Conservation (phyloP, 2,797 vertebrate species). For the Manis crassicaudata region DNA sequence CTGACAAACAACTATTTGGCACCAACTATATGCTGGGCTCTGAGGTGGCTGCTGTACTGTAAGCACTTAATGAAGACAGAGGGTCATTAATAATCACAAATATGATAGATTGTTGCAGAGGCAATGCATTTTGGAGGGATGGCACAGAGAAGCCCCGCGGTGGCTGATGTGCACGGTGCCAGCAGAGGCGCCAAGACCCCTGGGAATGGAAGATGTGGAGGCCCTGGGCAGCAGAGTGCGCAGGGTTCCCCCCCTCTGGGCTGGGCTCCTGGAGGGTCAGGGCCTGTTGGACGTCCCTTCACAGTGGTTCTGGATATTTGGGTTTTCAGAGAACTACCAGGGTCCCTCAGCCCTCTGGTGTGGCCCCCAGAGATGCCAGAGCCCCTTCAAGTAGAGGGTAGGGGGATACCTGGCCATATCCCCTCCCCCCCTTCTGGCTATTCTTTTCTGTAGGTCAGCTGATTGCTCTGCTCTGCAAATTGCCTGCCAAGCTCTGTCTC, state of each 20-base stretch:
- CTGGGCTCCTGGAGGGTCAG: neutral
- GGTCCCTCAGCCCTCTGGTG: neutral
- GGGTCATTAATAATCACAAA: neutral
- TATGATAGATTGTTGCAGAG: neutral
- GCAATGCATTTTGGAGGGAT: neutral
- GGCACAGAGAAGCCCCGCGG: neutral
- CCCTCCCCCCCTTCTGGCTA: neutral
- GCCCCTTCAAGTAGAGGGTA: slow-evolving; percentile 26
- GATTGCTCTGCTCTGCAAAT: slow-evolving; percentile 67
- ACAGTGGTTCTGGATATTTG: neutral
- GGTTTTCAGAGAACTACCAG: neutral
- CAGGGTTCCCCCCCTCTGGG: neutral
- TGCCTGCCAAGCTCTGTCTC: slow-evolving; percentile 70
- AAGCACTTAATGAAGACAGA: neutral
- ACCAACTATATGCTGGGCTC: neutral
- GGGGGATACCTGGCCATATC: neutral
- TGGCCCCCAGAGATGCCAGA: neutral
- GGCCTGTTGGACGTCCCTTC: neutral
- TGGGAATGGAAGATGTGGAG: neutral
- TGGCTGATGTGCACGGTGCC: neutral
- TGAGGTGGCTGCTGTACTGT: slow-evolving; percentile 11
- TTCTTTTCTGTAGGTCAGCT: slow-evolving; percentile 61
- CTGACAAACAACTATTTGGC: neutral
- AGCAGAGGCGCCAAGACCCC: neutral
- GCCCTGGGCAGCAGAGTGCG: neutral